phyloP scores from a whole-genome alignment of 23 tunicate species.

The Corella eumyota region DNA sequence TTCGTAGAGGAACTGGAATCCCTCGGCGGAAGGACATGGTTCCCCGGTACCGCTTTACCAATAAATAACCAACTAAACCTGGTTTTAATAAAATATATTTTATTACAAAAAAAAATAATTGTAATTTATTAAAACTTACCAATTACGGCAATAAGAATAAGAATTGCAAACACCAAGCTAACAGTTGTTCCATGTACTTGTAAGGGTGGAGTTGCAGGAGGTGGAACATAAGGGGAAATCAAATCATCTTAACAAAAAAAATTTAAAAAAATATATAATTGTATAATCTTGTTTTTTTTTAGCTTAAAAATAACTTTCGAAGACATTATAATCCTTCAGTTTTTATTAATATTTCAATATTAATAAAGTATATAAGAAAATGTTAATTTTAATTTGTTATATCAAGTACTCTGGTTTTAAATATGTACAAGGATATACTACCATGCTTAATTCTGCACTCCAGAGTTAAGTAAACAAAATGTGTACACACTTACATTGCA shows the following conservation, averaged over 20 bases:
- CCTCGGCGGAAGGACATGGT: constrained; percentile 8
- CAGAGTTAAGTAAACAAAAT: too few species aligned
- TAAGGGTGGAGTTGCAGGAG: constrained; percentile 20
- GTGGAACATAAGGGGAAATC: constrained; percentile 32
- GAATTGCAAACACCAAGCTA: constrained; percentile 26
- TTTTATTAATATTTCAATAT: too few species aligned
- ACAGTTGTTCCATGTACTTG: constrained; percentile 28
- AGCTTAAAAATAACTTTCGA: too few species aligned
- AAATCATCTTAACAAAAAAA: neutral
- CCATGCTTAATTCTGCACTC: too few species aligned
- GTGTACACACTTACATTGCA: too few species aligned
- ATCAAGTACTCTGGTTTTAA: too few species aligned
- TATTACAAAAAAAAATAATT: neutral
- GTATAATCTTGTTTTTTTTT: too few species aligned
- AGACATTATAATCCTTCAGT: too few species aligned
- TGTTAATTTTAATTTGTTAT: too few species aligned
- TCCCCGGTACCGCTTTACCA: constrained; percentile 5
- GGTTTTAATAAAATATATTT: neutral
- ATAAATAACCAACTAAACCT: constrained; percentile 1
- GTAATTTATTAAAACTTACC: neutral
- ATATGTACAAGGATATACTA: too few species aligned
- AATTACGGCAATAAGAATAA: constrained; percentile 12
- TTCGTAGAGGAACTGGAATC: constrained; percentile 8
- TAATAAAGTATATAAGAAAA: too few species aligned
- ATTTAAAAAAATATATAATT: neutral